Percentiles rank a stretch among this genome's conserved stretches.
Evolutionary conservation across 2,888 invertebrate genomes (phyloP).

Genomic region (Anorthoa munda): DNA sequence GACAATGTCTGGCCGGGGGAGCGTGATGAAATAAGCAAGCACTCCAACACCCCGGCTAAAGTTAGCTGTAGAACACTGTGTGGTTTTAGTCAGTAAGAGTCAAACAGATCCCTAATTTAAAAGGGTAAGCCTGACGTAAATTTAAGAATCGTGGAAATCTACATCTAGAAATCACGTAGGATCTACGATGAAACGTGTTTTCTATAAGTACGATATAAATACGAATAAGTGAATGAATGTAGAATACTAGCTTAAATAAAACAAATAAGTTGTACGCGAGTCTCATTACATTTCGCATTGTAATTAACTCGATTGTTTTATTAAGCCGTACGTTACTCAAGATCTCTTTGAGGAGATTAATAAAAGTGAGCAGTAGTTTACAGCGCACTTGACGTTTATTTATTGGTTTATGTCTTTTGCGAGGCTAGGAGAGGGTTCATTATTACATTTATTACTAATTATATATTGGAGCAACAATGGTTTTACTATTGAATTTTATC

Average conservation of each 20-base stretch:
- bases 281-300: constrained; percentile 19
- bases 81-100: too few relatives aligned
- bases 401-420: constrained; percentile 22
- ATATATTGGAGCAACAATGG: not conserved
- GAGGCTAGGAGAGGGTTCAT: not conserved
- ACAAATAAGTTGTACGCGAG: not conserved
- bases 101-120: too few relatives aligned
- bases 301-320: constrained; percentile 30
- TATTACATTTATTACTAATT: constrained; percentile 9
- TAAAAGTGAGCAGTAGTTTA: constrained; percentile 22
- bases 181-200: too few relatives aligned
- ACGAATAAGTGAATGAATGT: not conserved
- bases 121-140: too few relatives aligned
- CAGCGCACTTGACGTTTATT: constrained; percentile 18
- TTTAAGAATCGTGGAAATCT: too few relatives aligned
- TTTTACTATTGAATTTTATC: not conserved
- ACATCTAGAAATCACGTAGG: not conserved
- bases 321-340: constrained; percentile 1
- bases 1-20: too few relatives aligned
- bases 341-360: constrained; percentile 10
- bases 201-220: too few relatives aligned
- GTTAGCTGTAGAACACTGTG: too few relatives aligned
- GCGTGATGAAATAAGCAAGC: too few relatives aligned
- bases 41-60: too few relatives aligned
- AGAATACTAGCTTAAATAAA: not conserved